A percentile compares a stretch with the other conserved stretches of the same genome.
phyloP scores from a whole-genome alignment of 2,113 vertebrate species.

The Pyrgilauda ruficollis region DNA sequence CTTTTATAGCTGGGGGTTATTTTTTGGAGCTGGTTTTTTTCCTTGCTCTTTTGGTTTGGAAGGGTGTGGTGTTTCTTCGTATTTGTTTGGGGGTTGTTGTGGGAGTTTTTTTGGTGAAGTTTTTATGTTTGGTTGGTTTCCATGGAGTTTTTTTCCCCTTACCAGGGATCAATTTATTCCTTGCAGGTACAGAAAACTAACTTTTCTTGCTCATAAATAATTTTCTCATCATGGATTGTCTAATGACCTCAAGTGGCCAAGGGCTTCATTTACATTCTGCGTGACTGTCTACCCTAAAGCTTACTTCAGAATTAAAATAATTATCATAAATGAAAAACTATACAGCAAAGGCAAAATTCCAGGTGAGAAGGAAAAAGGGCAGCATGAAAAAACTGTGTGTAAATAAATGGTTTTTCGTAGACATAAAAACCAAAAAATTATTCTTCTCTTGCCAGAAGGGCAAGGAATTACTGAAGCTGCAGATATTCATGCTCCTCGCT shows the following conservation, averaged over 20 bases:
- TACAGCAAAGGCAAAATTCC: background rate
- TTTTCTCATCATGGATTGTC: background rate
- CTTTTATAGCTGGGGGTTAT: background rate
- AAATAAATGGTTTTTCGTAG: slow-evolving; percentile 10
- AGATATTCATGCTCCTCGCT: background rate
- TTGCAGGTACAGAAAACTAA: background rate
- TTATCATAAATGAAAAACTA: background rate
- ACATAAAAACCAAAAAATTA: background rate
- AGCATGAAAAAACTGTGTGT: background rate
- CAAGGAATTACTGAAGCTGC: background rate
- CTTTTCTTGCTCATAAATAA: background rate
- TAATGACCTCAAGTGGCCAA: background rate
- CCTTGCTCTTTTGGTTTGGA: background rate
- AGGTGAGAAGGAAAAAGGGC: background rate
- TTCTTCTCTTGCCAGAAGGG: background rate
- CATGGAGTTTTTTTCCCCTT: background rate
- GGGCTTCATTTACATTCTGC: background rate
- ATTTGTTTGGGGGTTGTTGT: background rate
- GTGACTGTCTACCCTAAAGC: background rate
- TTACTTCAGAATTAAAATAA: background rate
- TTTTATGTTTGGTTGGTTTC: background rate
- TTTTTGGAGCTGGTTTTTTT: background rate
- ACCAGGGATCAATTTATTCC: background rate
- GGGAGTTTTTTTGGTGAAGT: background rate
- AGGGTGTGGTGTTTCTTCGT: background rate